Percentiles rank a stretch among this genome's conserved stretches.
Evolutionary conservation across 2,888 invertebrate species (phyloP).

Genomic region (Halocaridina rubra): DNA sequence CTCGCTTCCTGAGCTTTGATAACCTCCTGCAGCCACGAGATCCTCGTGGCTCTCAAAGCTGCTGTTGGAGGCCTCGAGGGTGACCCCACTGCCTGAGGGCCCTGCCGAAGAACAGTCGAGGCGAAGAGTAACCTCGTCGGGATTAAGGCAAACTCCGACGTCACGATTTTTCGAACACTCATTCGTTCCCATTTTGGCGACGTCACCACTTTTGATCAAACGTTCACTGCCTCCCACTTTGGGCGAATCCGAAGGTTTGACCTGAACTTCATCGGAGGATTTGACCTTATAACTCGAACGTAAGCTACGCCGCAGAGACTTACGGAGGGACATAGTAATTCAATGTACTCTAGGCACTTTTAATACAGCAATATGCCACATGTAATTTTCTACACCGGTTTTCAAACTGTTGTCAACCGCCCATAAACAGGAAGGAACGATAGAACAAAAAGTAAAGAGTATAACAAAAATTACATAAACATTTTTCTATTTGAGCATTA

Average conservation of each 20-base stretch:
- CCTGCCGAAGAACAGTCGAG: background rate
- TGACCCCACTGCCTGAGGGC: slow-evolving; percentile 11
- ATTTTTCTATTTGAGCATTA: too few species aligned
- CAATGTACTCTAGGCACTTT: too few species aligned
- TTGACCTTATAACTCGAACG: slow-evolving; percentile 45
- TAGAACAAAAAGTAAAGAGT: too few species aligned
- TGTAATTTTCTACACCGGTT: too few species aligned
- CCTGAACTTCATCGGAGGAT: slow-evolving; percentile 44
- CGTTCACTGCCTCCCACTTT: background rate
- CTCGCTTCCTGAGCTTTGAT: slow-evolving; percentile 40
- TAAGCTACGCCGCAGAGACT: slow-evolving; percentile 40
- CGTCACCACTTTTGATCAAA: background rate
- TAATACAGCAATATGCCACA: too few species aligned
- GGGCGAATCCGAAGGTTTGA: slow-evolving; percentile 20
- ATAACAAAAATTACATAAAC: too few species aligned
- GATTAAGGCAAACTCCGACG: background rate
- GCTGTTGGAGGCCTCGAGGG: slow-evolving; percentile 34
- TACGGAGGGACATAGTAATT: slow-evolving; percentile 43
- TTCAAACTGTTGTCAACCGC: too few species aligned
- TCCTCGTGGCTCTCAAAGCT: slow-evolving; percentile 49
- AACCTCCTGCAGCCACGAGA: slow-evolving; percentile 17
- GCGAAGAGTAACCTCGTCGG: slow-evolving; percentile 12
- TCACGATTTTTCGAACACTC: slow-evolving; percentile 13
- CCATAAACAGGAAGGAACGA: too few species aligned
- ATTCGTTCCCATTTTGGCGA: background rate